Evolutionary conservation across 1,140 invertebrate species (phyloP), one percentile per base, ranked within the genome.

Genomic region (Drosophila busckii): DNA sequence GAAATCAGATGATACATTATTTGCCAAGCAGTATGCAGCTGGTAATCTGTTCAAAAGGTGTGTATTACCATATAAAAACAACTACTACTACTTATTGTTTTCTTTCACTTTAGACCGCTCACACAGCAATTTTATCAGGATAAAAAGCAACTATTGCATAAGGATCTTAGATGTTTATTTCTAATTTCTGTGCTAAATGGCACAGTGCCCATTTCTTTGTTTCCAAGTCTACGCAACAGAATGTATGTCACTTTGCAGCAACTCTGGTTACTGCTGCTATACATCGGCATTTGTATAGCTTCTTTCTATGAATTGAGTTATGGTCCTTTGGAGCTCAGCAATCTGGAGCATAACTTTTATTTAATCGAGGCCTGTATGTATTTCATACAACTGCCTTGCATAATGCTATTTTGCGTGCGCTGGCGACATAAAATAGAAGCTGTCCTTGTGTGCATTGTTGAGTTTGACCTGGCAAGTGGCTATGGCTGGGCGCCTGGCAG

Each of bases 331-430:
- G 2, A 35, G 1, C 31, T 34, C 6, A 35, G 28, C 7, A 40
- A 61, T 1, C 25, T 78, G 0, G 53, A 80, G 52, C 53, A 64
- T 2, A 68, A 73, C 7, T 46, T 78, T 1, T 64, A 68, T 12
- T 12, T 37, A 2, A 23, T 60, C 1, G 71, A 78, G 22, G 68
- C 71, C 0, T 8, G 32, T 0, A 55, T 52, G 0, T 78, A 78
- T 37, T 19, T 80, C 4, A 29, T 78, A 4, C 71, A 80, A 3
- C 37, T 60, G 4, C 45, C 46, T 1, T 45, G 41, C 5, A 60
- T 78, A 0, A 37, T 80, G 48, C 8, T 64, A 0, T 17, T 68
- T 0, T 59, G 56, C 3, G 10, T 56, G 12, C 28, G 44, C 7
- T 68, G 71, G 52, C 38, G 50, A 1, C 35, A 59, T 7, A 38